These are phyloP conservation scores for Bagarius yarrelli DNA, from an alignment of 2,113 vertebrate species.

Conservation along the genomic window DNA sequence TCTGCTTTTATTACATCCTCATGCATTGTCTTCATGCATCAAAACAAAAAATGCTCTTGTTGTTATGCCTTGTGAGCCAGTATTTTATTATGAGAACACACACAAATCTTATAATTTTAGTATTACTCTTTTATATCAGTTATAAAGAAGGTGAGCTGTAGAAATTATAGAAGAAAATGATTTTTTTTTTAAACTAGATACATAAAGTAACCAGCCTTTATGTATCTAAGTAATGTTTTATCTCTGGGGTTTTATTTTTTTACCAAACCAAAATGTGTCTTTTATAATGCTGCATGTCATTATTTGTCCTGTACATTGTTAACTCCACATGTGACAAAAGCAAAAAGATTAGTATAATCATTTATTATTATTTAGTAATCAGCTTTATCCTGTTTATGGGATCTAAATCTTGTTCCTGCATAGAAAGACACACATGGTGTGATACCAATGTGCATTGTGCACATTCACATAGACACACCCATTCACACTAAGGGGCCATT, in stretches of 20 bases:
- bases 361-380: neutral
- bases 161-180: too few species aligned
- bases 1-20: constrained; percentile 31
- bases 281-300: neutral
- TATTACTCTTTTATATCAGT: neutral
- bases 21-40: constrained; percentile 4
- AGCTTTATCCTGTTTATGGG: neutral
- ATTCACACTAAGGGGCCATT: neutral
- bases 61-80: neutral
- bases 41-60: neutral
- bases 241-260: neutral
- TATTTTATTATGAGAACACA: constrained; percentile 11
- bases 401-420: neutral
- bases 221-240: neutral
- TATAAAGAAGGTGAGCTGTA: neutral
- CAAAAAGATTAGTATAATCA: neutral
- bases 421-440: neutral
- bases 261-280: neutral
- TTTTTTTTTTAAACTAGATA: too few species aligned
- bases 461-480: neutral
- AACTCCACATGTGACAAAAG: neutral
- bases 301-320: neutral
- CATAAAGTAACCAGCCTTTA: neutral
- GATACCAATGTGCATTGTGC: neutral
- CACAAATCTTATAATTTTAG: constrained; percentile 11